phyloP scores from a whole-genome alignment of 2,888 invertebrate genomes.

The Melikaiella ostensackeni region DNA sequence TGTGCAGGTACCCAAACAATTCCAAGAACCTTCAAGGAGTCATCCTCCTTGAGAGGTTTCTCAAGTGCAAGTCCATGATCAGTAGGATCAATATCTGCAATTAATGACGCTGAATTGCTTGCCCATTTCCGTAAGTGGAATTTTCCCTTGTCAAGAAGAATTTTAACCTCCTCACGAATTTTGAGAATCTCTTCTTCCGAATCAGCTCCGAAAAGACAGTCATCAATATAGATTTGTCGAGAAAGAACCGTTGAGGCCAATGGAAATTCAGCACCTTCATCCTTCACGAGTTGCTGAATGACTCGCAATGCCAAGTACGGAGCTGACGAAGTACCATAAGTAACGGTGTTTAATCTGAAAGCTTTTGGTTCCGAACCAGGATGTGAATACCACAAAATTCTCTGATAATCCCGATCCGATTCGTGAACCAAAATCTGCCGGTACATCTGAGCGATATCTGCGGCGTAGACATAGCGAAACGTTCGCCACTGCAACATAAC shows the following conservation, averaged over 20 bases:
- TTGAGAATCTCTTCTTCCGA: background rate
- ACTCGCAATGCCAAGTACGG: conserved; percentile 8
- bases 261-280: background rate
- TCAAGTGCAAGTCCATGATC: conserved; percentile 39
- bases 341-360: background rate
- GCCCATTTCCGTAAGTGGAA: conserved; percentile 40
- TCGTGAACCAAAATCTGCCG: too few species aligned
- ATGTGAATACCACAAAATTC: background rate
- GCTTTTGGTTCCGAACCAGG: too few species aligned
- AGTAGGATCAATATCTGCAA: conserved; percentile 14
- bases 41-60: background rate
- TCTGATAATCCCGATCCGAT: background rate
- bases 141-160: background rate
- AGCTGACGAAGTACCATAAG: background rate
- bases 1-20: conserved; percentile 29
- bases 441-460: background rate
- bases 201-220: conserved; percentile 33
- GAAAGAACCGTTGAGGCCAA: too few species aligned
- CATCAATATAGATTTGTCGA: too few species aligned
- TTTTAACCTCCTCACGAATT: background rate
- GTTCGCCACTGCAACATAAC: background rate
- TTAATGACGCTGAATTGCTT: background rate
- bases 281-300: background rate
- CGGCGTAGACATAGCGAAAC: background rate
- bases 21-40: conserved; percentile 22